Conservation (phyloP, 2,113 vertebrate genomes). For the Paracanthobrama guichenoti region DNA sequence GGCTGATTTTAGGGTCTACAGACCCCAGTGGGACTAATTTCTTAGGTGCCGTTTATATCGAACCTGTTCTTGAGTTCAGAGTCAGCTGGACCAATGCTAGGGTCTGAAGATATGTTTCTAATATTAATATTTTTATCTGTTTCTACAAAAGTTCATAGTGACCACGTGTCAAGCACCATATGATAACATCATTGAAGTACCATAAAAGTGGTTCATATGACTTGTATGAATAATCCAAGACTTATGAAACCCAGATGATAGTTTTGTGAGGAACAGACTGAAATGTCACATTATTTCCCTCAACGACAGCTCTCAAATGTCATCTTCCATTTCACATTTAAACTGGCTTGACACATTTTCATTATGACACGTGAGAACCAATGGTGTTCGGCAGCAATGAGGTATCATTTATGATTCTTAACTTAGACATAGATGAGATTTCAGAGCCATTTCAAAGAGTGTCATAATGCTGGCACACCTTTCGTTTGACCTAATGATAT, state of each 20-base stretch:
- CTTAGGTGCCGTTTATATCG: not conserved
- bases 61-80: not conserved
- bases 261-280: not conserved
- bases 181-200: not conserved
- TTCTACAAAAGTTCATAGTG: not conserved
- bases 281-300: not conserved
- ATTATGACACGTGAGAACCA: not conserved
- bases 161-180: not conserved
- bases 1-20: not conserved
- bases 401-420: not conserved
- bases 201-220: not conserved
- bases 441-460: not conserved
- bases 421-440: not conserved
- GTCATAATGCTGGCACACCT: conserved; percentile 18
- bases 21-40: not conserved
- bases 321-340: not conserved
- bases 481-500: conserved; percentile 37
- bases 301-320: not conserved
- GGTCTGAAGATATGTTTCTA: not conserved
- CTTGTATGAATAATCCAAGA: not conserved
- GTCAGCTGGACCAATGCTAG: not conserved
- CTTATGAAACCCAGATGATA: not conserved
- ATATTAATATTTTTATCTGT: not conserved
- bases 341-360: not conserved
- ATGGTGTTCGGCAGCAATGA: not conserved